These are phyloP conservation scores for Leptogaster cylindrica DNA, from an alignment of 2,888 invertebrate genomes.

Conservation along the genomic window DNA sequence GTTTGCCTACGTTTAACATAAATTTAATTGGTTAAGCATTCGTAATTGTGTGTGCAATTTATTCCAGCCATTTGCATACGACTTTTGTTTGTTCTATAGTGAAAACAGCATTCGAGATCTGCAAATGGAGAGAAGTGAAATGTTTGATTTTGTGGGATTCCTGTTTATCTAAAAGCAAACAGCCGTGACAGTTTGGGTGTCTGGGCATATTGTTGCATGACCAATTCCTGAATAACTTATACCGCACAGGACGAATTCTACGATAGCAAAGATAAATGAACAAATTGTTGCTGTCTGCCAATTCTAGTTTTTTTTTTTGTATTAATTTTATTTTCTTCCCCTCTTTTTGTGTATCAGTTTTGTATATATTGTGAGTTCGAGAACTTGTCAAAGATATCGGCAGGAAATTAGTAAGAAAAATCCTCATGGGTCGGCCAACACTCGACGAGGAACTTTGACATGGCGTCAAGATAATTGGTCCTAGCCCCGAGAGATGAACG, in stretches of 20 bases:
- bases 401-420: conserved; percentile 9
- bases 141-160: conserved; percentile 9
- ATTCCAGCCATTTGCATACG: conserved; percentile 30
- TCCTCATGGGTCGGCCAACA: conserved; percentile 26
- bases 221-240: neutral
- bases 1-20: conserved; percentile 29
- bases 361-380: neutral
- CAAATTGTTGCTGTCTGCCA: too few relatives aligned
- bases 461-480: conserved; percentile 38
- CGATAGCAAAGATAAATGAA: neutral
- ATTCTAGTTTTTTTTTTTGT: too few relatives aligned
- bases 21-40: conserved; percentile 34
- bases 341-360: neutral
- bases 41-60: conserved; percentile 32
- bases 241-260: too few relatives aligned
- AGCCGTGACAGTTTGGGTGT: too few relatives aligned
- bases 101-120: neutral
- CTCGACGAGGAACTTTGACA: conserved; percentile 6
- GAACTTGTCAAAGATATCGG: neutral
- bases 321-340: too few relatives aligned
- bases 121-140: neutral
- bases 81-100: conserved; percentile 23
- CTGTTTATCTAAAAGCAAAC: conserved; percentile 2
- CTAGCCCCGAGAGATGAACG: conserved; percentile 23
- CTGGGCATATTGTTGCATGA: neutral